These are phyloP conservation scores for Hemiprocne comata DNA, from an alignment of 2,113 vertebrate genomes.

Conservation along the genomic window DNA sequence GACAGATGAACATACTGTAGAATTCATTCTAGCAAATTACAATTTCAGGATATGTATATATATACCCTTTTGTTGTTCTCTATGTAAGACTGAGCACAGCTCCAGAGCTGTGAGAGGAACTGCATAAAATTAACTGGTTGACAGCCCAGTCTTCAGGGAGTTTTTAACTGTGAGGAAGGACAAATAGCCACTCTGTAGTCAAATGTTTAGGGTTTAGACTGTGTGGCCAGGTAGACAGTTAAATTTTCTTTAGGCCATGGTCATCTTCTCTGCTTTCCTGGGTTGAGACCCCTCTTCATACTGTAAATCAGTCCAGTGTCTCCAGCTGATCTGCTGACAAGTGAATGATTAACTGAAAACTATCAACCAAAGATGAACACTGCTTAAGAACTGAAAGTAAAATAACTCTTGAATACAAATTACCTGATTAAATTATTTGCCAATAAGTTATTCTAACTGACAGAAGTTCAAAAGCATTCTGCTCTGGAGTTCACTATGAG, in stretches of 20 bases:
- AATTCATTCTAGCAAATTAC: not conserved
- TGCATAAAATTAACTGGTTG: not conserved
- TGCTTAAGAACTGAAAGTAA: not conserved
- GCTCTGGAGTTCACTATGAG: not conserved
- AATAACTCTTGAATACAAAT: slow-evolving; percentile 2
- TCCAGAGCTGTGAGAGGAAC: not conserved
- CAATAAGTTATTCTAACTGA: not conserved
- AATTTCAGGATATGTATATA: not conserved
- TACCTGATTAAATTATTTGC: slow-evolving; percentile 16
- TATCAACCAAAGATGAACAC: not conserved
- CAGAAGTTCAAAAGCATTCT: slow-evolving; percentile 8
- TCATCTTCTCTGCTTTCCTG: not conserved
- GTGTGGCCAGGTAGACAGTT: not conserved
- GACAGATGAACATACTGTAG: not conserved
- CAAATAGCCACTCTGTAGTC: not conserved
- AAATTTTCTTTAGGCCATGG: not conserved
- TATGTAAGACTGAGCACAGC: not conserved
- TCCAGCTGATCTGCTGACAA: not conserved
- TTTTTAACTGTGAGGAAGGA: not conserved
- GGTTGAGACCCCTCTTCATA: not conserved
- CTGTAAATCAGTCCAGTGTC: slow-evolving; percentile 19
- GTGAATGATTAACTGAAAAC: slow-evolving; percentile 51
- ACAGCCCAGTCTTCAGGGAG: not conserved
- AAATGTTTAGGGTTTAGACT: not conserved
- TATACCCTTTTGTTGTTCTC: not conserved